Conservation (phyloP, 2,113 vertebrate species). For the Cervus canadensis region DNA sequence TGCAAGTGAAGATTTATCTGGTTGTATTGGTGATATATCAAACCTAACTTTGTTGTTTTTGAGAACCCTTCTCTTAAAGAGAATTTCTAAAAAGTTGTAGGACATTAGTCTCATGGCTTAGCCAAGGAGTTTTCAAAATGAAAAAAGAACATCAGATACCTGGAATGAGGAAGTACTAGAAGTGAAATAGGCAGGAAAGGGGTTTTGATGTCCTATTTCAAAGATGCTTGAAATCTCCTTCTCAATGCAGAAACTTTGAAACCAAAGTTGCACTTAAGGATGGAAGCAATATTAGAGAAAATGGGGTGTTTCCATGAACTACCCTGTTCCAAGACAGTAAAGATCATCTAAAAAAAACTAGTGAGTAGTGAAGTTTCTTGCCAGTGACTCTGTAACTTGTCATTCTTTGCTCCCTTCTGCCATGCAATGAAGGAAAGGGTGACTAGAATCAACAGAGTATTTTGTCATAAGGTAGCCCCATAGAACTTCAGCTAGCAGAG, state of each 20-base stretch:
- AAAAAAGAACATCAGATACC: neutral
- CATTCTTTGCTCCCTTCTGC: neutral
- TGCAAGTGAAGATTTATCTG: neutral
- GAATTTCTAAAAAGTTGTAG: neutral
- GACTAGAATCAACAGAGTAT: neutral
- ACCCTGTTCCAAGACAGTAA: neutral
- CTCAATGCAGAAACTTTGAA: neutral
- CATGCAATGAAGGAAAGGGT: neutral
- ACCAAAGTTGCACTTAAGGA: neutral
- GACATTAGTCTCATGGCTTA: neutral
- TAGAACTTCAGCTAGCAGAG: neutral
- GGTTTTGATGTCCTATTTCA: neutral
- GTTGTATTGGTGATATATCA: neutral
- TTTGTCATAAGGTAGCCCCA: neutral
- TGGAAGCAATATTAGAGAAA: neutral
- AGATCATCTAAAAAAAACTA: neutral
- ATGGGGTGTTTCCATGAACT: neutral
- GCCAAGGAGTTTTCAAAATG: slow-evolving; percentile 30
- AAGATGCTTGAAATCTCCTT: neutral
- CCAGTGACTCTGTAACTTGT: neutral
- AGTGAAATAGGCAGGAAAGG: neutral
- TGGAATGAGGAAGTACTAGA: neutral
- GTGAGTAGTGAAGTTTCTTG: neutral
- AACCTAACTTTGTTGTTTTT: neutral
- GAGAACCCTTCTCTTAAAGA: neutral